Evolutionary conservation across 2,113 vertebrate species (phyloP).

Genomic region (Mugil cephalus): DNA sequence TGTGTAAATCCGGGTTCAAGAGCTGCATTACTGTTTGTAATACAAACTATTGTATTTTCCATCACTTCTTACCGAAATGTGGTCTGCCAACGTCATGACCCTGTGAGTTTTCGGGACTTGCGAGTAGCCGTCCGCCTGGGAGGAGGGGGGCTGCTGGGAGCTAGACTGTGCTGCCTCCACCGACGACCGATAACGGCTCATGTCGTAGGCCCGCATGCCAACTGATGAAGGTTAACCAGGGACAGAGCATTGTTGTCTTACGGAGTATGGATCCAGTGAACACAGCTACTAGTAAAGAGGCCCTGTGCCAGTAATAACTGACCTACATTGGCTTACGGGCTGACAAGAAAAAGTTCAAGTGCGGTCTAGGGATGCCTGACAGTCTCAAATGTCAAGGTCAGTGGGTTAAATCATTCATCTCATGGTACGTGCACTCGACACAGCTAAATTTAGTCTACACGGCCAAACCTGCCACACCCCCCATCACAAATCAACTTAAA

Average conservation of each 20-base stretch:
- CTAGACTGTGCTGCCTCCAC: constrained; percentile 79
- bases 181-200: constrained; percentile 87
- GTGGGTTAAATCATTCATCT: constrained; percentile 39
- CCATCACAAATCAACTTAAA: neutral
- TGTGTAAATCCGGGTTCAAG: no score
- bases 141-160: constrained; percentile 85
- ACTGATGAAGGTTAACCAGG: constrained; percentile 68
- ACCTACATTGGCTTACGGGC: constrained; percentile 33
- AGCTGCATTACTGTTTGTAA: neutral
- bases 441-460: constrained; percentile 35
- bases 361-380: constrained; percentile 45
- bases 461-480: neutral
- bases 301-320: constrained; percentile 24
- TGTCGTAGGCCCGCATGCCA: constrained; percentile 87
- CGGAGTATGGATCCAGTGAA: neutral
- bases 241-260: constrained; percentile 29
- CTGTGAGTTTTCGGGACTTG: constrained; percentile 92
- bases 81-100: constrained; percentile 97
- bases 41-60: neutral
- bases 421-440: constrained; percentile 36
- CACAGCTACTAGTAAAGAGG: neutral
- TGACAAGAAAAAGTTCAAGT: constrained; percentile 38
- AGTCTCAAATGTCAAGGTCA: constrained; percentile 54
- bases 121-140: constrained; percentile 87
- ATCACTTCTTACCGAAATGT: constrained; percentile 92